A percentile compares a stretch with the other conserved stretches of the same genome.
These are phyloP conservation scores for Ophion slaviceki DNA, from an alignment of 2,888 invertebrate species.

Conservation along the genomic window DNA sequence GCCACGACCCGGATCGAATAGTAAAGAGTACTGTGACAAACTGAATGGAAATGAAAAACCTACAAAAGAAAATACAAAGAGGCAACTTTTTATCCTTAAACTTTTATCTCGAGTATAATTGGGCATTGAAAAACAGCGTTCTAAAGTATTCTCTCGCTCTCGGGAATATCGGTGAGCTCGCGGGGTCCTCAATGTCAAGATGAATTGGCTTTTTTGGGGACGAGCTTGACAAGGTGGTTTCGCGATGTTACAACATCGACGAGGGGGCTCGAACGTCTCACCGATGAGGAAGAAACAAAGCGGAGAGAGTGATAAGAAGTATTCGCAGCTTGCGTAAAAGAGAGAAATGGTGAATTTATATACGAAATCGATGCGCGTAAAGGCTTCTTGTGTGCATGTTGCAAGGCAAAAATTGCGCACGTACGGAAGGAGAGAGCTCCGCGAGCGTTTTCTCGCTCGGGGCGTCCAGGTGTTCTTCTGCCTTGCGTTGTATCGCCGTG, in stretches of 20 bases:
- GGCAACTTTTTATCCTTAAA: background rate
- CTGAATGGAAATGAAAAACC: background rate
- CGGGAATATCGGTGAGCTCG: constrained; percentile 28
- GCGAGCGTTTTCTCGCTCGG: constrained; percentile 37
- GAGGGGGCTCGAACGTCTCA: constrained; percentile 1
- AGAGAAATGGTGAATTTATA: constrained; percentile 38
- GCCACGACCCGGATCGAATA: background rate
- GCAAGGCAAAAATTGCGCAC: constrained; percentile 29
- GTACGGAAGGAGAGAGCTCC: constrained; percentile 43
- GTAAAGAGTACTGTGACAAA: background rate
- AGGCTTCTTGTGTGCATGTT: background rate
- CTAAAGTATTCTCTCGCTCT: constrained; percentile 14
- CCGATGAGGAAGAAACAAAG: constrained; percentile 2
- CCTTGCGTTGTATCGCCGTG: constrained; percentile 26
- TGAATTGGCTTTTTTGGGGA: constrained; percentile 32
- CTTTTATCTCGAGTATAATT: background rate
- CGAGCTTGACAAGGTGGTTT: constrained; percentile 32
- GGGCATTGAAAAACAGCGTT: constrained; percentile 1
- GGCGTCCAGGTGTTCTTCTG: constrained; percentile 62
- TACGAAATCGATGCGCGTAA: constrained; percentile 7
- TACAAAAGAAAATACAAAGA: background rate
- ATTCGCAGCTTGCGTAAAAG: background rate
- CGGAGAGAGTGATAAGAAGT: background rate
- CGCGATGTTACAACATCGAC: constrained; percentile 21
- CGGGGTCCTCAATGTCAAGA: constrained; percentile 4